A percentile compares a stretch with the other conserved stretches of the same genome.
Evolutionary conservation across 2,888 invertebrate genomes (phyloP).

Genomic region (Ennomos fuscantarius): DNA sequence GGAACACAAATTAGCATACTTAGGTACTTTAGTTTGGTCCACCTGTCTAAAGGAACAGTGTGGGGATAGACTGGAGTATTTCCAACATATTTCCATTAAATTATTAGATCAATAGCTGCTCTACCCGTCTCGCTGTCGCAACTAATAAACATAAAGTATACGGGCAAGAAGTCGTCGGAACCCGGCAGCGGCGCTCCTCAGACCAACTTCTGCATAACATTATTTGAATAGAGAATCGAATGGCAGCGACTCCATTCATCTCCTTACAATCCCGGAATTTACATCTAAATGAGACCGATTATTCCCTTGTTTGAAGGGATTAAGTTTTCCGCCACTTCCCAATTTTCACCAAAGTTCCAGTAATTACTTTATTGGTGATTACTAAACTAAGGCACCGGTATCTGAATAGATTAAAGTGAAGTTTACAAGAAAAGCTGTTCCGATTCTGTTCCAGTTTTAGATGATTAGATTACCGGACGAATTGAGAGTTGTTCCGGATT

Average conservation of each 20-base stretch:
- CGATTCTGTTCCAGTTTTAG: slow-evolving; percentile 31
- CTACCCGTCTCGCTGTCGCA: slow-evolving; percentile 32
- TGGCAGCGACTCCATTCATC: slow-evolving; percentile 60
- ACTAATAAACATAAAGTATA: slow-evolving; percentile 59
- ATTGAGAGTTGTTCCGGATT: slow-evolving; percentile 43
- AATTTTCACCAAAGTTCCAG: slow-evolving; percentile 56
- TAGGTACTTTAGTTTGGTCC: too few relatives aligned
- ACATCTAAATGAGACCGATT: slow-evolving; percentile 77
- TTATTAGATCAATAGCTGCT: slow-evolving; percentile 19
- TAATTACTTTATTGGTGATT: slow-evolving; percentile 66
- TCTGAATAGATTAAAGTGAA: slow-evolving; percentile 52
- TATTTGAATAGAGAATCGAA: slow-evolving; percentile 70
- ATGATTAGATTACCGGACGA: slow-evolving; percentile 49
- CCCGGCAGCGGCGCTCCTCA: slow-evolving; percentile 41
- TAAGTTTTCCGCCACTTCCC: slow-evolving; percentile 62
- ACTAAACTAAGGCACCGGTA: slow-evolving; percentile 54
- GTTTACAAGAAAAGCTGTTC: slow-evolving; percentile 52
- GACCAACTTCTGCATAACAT: slow-evolving; percentile 65
- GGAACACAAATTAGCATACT: too few relatives aligned
- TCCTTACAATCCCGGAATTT: slow-evolving; percentile 66
- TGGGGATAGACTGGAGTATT: too few relatives aligned
- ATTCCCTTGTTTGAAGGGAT: slow-evolving; percentile 75
- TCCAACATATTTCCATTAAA: neutral
- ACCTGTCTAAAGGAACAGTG: neutral
- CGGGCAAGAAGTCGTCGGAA: slow-evolving; percentile 54